phyloP scores from a whole-genome alignment of 1,140 invertebrate genomes.

The Calliopsis andreniformis region DNA sequence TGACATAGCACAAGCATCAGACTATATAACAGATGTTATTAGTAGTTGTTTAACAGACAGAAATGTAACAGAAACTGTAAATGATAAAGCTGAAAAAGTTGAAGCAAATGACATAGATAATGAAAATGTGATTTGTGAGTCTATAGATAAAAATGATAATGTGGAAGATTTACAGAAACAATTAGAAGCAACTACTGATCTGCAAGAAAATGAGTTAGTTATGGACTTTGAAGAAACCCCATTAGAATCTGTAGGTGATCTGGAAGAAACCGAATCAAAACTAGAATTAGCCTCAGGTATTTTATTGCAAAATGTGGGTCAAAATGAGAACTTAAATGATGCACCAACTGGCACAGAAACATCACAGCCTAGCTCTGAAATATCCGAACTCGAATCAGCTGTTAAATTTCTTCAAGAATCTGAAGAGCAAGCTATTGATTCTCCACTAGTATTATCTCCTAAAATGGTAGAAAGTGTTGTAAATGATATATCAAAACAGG shows the following conservation, averaged over 20 bases:
- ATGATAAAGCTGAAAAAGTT: conserved; percentile 31
- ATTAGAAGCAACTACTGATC: conserved; percentile 5
- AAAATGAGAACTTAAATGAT: conserved; percentile 44
- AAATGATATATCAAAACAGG: conserved; percentile 55
- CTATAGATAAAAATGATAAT: conserved; percentile 12
- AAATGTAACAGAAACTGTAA: neutral
- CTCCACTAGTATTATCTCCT: conserved; percentile 58
- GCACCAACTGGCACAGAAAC: conserved; percentile 43
- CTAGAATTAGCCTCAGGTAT: conserved; percentile 44
- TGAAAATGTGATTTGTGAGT: conserved; percentile 24
- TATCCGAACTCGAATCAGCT: conserved; percentile 76
- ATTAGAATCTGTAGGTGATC: conserved; percentile 47
- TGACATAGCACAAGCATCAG: conserved; percentile 31
- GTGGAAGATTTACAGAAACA: conserved; percentile 39
- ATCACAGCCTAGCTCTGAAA: conserved; percentile 65
- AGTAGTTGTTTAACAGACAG: conserved; percentile 46
- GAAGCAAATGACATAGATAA: conserved; percentile 4
- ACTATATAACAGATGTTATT: conserved; percentile 54
- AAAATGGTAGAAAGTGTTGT: conserved; percentile 65
- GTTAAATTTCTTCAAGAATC: conserved; percentile 79
- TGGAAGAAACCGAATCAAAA: conserved; percentile 54
- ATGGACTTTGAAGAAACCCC: conserved; percentile 51
- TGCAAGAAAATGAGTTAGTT: conserved; percentile 53
- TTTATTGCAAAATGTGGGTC: conserved; percentile 13
- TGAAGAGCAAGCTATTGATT: conserved; percentile 73